Base-by-base conservation (phyloP, 2,888 invertebrate genomes). In the Troides aeacus region DNA sequence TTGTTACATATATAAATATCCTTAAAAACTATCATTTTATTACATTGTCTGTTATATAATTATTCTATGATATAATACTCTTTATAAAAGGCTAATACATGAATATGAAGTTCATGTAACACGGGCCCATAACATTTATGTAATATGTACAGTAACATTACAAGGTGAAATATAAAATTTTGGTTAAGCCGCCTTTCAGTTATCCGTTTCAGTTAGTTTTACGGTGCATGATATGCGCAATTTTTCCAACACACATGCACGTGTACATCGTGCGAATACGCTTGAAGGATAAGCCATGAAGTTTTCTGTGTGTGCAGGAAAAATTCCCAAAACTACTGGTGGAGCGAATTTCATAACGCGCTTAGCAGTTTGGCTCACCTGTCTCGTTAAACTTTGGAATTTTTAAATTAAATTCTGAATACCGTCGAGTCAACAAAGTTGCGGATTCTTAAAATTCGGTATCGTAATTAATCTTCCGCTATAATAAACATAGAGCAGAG, bases 331-430 rank as follows among this genome's bases (percentile, higher is more conserved):
- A 92, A 92, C 92, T 92, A 84, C 83, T 82, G 46, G 83, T 83
- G 84, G 82, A 81, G 84, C 78, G 76, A 88, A 91, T 89, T 91
- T 92, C 92, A 92, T 92, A 92, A 90, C 91, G 86, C 86, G 90
- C 88, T 90, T 88, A 90, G 85, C 90, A 87, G 89, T 90, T 88
- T 81, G 77, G 83, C 82, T 90, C 89, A 92, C 92, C 92, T 92
- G 92, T 87, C 91, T 90, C 87, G 90, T 89, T 88, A 85, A 83
- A 90, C 89, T 91, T 90, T 77, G 90, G 90, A 92, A 92, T 92
- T 92, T 92, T 92, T 88, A 92, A 91, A 92, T 92, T 91, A 92
- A 92, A 92, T 92, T 92, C 88, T 86, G 85, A 83, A 87, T 84
- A 83, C 84, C 84, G 81, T 81, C 81, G 81, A 84, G 85, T 86